Base-by-base conservation (phyloP, 2,888 invertebrate species). In the Chironomus riparius region DNA sequence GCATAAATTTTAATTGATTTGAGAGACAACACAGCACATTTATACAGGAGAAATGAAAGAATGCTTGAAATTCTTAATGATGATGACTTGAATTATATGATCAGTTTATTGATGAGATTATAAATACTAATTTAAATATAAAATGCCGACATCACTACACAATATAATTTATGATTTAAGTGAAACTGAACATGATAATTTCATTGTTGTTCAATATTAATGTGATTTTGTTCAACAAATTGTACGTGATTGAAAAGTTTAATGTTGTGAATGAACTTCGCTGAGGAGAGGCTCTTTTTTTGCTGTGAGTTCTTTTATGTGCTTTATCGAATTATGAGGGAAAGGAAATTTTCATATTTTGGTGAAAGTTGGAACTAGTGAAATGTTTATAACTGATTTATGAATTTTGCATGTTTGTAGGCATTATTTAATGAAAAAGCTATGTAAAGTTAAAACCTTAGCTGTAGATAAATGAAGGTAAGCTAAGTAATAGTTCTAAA, bases 51-150 rank as follows among this genome's bases (percentile, higher is more conserved):
- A 10, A 18, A 28, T 38, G 10, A 38, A 28, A n/a, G 22, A 68
- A 74, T 47, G 74, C 68, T 68, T 74, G 74, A 74, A 68, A 74
- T 74, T 74, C 48, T 48, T 68, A 68, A 74, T 74, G 65, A 47
- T 48, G 65, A 47, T 48, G 65, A 22, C n/a, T 22, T 65, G 68
- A 73, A 62, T 47, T 21, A 47, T 74, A 74, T 68, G 74, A 74
- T 74, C 74, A 48, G 74, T 74, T 74, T 74, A 74, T 74, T 74
- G 74, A 74, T 74, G 74, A 74, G 74, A 56, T 15, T 18, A 56
- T 56, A 56, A 56, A 62, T 47, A 24, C 61, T 48, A 38, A 72
- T 72, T 72, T 47, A 38, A 74, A 74, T 74, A 47, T 74, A 21
- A 68, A 65, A 65, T 65, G 65, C 65, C 65, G 24, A 65, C 65